Conservation (phyloP, 2,113 vertebrate genomes). For the Nyctereutes procyonoides region DNA sequence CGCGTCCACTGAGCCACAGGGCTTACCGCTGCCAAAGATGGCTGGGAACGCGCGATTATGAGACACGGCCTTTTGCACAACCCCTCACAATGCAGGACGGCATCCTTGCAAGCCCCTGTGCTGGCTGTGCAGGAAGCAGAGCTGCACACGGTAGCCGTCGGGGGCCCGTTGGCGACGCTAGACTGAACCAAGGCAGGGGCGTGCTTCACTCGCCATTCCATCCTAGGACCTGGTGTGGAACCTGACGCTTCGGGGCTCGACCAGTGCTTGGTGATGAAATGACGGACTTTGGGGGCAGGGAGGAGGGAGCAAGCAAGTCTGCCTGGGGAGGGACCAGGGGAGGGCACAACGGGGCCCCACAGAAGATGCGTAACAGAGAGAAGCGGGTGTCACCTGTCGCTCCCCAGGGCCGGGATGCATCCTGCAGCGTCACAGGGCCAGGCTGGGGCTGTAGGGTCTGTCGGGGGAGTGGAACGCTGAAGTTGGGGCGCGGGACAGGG, state of each 20-base stretch:
- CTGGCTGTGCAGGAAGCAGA: neutral
- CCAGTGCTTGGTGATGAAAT: neutral
- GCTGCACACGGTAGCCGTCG: no score
- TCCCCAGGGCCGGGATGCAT: neutral
- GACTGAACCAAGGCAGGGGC: neutral
- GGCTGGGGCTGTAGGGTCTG: neutral
- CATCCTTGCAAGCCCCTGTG: neutral
- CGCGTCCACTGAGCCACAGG: neutral
- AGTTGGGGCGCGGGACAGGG: neutral
- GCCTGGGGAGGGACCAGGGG: neutral
- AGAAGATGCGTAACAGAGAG: neutral
- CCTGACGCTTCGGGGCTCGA: neutral
- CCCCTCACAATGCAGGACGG: neutral
- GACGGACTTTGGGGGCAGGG: neutral
- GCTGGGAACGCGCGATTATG: accelerated
- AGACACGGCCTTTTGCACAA: neutral
- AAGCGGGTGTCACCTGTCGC: neutral
- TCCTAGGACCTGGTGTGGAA: neutral
- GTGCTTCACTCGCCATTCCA: neutral
- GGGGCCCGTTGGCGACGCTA: neutral
- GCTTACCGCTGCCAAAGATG: neutral
- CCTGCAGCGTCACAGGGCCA: neutral
- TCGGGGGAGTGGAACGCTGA: neutral
- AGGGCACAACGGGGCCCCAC: neutral
- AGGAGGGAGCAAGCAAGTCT: neutral